phyloP scores from a whole-genome alignment of 2,113 vertebrate species.

The Hemichromis elongatus region DNA sequence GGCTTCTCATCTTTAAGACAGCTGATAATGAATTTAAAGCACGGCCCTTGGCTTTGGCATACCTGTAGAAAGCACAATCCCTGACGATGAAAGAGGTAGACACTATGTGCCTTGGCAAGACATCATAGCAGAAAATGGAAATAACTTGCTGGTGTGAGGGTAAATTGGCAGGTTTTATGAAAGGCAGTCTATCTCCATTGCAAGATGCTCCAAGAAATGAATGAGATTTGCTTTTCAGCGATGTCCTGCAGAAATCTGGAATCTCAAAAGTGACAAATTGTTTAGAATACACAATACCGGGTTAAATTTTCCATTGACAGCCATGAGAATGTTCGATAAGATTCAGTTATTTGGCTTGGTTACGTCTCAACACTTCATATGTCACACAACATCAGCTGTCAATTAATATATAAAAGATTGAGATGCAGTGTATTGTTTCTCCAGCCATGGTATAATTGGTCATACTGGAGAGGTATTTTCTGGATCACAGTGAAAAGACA shows the following conservation, averaged over 20 bases:
- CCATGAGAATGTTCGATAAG: not conserved
- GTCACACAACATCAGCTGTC: constrained; percentile 10
- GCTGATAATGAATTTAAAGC: constrained; percentile 71
- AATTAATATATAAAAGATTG: not conserved
- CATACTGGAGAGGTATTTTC: not conserved
- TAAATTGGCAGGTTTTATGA: constrained; percentile 54
- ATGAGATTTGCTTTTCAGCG: constrained; percentile 16
- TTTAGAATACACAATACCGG: constrained; percentile 3
- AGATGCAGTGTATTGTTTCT: not conserved
- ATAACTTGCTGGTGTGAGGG: constrained; percentile 35
- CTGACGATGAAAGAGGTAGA: constrained; percentile 52
- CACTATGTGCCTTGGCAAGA: constrained; percentile 49
- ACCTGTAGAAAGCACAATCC: constrained; percentile 59
- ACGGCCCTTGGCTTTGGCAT: constrained; percentile 53
- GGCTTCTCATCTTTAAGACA: constrained; percentile 68
- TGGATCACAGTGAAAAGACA: not conserved
- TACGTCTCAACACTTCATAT: not conserved
- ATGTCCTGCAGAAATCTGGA: not conserved
- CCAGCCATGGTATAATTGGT: not conserved
- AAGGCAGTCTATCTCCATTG: constrained; percentile 5
- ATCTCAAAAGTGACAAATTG: constrained; percentile 1
- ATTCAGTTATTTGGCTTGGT: constrained; percentile 1
- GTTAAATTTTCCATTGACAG: not conserved
- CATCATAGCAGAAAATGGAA: constrained; percentile 54
- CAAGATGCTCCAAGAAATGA: not conserved